Conservation (phyloP, 2,888 invertebrate species). For the Dolichomitus sp. region DNA sequence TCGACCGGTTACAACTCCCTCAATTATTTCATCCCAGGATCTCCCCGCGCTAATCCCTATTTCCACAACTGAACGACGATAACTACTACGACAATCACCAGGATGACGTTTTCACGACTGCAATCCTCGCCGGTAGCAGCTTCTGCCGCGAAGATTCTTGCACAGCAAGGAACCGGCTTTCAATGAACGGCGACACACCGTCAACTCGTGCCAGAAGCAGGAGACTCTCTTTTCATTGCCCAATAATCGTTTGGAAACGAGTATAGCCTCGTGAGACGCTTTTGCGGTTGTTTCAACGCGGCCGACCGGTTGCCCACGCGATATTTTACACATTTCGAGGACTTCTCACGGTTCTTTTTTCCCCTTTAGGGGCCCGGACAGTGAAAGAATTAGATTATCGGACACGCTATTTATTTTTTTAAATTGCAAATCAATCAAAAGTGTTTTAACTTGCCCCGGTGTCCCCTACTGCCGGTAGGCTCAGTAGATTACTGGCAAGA, state of each 20-base stretch:
- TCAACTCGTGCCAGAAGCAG: slow-evolving; percentile 67
- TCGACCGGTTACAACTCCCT: slow-evolving; percentile 36
- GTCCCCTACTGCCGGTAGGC: not conserved
- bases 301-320: slow-evolving; percentile 39
- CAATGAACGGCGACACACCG: slow-evolving; percentile 29
- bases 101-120: slow-evolving; percentile 33
- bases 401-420: not conserved
- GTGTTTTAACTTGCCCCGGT: too few relatives aligned
- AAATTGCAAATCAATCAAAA: too few relatives aligned
- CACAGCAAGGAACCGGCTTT: slow-evolving; percentile 60
- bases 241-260: slow-evolving; percentile 68
- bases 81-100: slow-evolving; percentile 38
- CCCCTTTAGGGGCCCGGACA: too few relatives aligned
- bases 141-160: slow-evolving; percentile 43
- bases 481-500: not conserved
- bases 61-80: slow-evolving; percentile 38
- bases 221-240: slow-evolving; percentile 66
- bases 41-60: slow-evolving; percentile 6
- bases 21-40: slow-evolving; percentile 27
- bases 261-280: slow-evolving; percentile 29
- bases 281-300: slow-evolving; percentile 37
- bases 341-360: slow-evolving; percentile 13
- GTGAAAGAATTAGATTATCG: too few relatives aligned
- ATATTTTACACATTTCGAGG: slow-evolving; percentile 19
- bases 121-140: slow-evolving; percentile 45